Base-by-base conservation (phyloP, 2,797 vertebrate species). In the Anas georgica region DNA sequence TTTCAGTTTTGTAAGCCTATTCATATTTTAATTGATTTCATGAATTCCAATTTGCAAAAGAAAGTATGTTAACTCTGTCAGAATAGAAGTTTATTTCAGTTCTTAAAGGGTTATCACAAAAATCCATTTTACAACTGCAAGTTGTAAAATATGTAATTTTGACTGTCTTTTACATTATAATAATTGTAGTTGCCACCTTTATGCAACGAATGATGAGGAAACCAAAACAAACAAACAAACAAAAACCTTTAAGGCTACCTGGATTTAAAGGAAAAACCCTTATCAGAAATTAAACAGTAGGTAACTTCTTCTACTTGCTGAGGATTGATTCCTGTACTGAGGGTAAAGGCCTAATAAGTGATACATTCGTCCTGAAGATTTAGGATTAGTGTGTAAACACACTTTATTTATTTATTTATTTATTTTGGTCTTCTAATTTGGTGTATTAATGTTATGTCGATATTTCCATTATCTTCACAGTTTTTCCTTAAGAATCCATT, bases 391-490 rank as follows among this genome's bases (percentile, higher is more conserved):
- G 63, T 93, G 68, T 39, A 95, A 94, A 81, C 26, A 31, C 46
- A 58, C 76, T 66, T 20, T 80, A 41, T 90, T 86, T 45, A 18
- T 45, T 95, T 33, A 21, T 18, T 45, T 45, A 18, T 45, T 95
- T 45, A 20, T 52, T 52, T 52, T 26, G 25, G 17, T 26, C 23
- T 72, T 91, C 10, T 85, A 72, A 86, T 7, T 70, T 90, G 41
- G 31, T 77, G 9, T 86, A 92, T 91, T 95, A 63, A 64, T 91
- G 58, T 77, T 89, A 25, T 88, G 94, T 86, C 94, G 69, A 59
- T 96, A 94, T 95, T 96, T 95, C 26, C 78, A 93, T 95, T 92
- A 93, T 91, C 50, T 41, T 88, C 43, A 82, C 25, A 90, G 48
- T 68, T 92, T 95, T 96, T 63, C 70, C 46, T 83, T 88, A 72